phyloP scores from a whole-genome alignment of 1,140 invertebrate genomes.

The Pachypeltis micranthus region DNA sequence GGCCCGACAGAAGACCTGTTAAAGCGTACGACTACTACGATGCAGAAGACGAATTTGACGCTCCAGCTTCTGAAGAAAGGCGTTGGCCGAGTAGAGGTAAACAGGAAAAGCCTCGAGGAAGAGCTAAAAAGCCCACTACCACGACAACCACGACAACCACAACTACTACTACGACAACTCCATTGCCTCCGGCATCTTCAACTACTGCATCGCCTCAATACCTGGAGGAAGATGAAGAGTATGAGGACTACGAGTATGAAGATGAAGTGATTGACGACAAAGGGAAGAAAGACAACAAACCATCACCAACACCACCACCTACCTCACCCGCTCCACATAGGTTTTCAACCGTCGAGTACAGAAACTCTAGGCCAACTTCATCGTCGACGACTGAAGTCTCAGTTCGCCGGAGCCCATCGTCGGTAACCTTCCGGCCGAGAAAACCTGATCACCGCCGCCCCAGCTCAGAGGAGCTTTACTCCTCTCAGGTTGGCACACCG shows the following conservation, averaged over 20 bases:
- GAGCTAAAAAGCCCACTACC: not conserved
- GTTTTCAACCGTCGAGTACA: slow-evolving; percentile 13
- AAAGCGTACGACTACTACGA: slow-evolving; percentile 24
- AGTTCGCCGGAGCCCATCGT: not conserved
- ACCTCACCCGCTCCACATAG: slow-evolving; percentile 15
- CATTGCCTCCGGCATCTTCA: not conserved
- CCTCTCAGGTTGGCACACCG: slow-evolving; percentile 9
- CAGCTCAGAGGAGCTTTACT: slow-evolving; percentile 10
- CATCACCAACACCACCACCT: not conserved
- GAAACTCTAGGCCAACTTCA: slow-evolving; percentile 11
- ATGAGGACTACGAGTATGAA: slow-evolving; percentile 25
- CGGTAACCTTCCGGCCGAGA: not conserved
- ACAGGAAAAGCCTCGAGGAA: not conserved
- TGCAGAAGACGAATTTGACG: slow-evolving; percentile 19
- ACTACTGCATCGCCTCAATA: not conserved
- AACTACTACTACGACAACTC: slow-evolving; percentile 7
- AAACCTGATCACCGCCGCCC: slow-evolving; percentile 8
- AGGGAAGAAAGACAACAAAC: not conserved
- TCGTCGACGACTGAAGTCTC: not conserved
- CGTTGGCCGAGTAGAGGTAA: not conserved
- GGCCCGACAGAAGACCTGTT: slow-evolving; percentile 4
- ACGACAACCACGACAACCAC: slow-evolving; percentile 7
- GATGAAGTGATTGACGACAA: slow-evolving; percentile 5
- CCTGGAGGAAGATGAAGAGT: slow-evolving; percentile 18
- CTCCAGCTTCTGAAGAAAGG: not conserved